A percentile compares a stretch with the other conserved stretches of the same genome.
These are phyloP conservation scores for Graptemys geographica DNA, from an alignment of 2,797 vertebrate genomes.

Conservation along the genomic window DNA sequence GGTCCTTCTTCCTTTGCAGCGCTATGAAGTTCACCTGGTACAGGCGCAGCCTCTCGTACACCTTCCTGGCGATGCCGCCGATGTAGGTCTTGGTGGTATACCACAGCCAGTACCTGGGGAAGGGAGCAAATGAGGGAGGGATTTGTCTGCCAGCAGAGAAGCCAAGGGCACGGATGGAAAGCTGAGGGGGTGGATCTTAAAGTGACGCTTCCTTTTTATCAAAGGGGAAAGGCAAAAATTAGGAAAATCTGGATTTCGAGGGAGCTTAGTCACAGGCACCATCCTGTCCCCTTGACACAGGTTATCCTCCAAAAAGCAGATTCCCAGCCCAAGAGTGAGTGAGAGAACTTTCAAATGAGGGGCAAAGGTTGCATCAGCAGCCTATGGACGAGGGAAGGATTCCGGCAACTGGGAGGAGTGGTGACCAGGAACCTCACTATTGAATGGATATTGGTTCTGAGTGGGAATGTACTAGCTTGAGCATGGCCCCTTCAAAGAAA, in stretches of 20 bases:
- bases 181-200: neutral
- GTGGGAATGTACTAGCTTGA: neutral
- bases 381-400: neutral
- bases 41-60: slow-evolving; percentile 92
- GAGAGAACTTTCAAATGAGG: neutral
- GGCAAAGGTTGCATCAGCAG: neutral
- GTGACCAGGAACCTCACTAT: neutral
- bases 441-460: neutral
- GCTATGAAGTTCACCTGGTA: slow-evolving; percentile 95
- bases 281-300: neutral
- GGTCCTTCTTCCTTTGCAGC: slow-evolving; percentile 92
- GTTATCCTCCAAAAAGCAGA: neutral
- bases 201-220: neutral
- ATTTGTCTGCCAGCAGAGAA: neutral
- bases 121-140: neutral
- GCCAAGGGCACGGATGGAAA: accelerated
- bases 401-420: neutral
- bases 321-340: neutral
- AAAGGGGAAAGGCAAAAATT: neutral
- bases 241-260: neutral
- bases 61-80: slow-evolving; percentile 88
- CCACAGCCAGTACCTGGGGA: slow-evolving; percentile 97
- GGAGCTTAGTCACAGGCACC: neutral
- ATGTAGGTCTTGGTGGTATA: slow-evolving; percentile 92
- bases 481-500: neutral